Percentiles rank a stretch among this genome's conserved stretches.
These are phyloP conservation scores for Bostrychus sinensis DNA, from an alignment of 2,113 vertebrate genomes.

Conservation along the genomic window DNA sequence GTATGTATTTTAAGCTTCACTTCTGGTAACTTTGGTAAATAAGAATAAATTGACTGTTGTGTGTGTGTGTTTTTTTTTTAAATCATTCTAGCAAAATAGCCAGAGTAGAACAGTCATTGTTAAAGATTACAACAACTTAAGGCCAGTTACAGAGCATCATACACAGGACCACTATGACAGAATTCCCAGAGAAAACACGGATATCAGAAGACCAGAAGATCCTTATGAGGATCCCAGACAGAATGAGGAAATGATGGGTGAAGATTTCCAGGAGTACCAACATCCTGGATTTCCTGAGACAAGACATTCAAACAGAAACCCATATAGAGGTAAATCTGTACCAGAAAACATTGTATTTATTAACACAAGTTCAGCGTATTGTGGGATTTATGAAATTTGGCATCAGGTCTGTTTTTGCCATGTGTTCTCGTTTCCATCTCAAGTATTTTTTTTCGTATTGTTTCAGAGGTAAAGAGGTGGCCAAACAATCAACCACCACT, in stretches of 20 bases:
- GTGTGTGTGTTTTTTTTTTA: conserved; percentile 23
- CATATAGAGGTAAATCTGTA: conserved; percentile 57
- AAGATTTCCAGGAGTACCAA: conserved; percentile 23
- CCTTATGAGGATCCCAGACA: conserved; percentile 31
- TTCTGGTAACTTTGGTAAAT: not conserved
- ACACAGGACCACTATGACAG: conserved; percentile 26
- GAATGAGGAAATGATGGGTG: conserved; percentile 14
- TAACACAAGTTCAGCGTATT: no score
- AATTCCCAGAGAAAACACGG: conserved; percentile 32
- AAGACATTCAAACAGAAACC: conserved; percentile 26
- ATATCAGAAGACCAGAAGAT: conserved; percentile 40
- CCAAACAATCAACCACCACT: not conserved
- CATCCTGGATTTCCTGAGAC: conserved; percentile 21
- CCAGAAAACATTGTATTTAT: not conserved
- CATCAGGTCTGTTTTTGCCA: no score
- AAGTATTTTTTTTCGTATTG: not conserved
- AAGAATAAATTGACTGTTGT: not conserved
- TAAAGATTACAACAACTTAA: conserved; percentile 47
- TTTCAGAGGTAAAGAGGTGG: conserved; percentile 48
- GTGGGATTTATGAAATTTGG: no score
- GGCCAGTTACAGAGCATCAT: conserved; percentile 1
- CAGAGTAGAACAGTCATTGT: conserved; percentile 20
- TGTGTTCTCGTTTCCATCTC: not conserved
- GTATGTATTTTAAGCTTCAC: conserved; percentile 46
- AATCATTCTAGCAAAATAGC: conserved; percentile 47